phyloP scores from a whole-genome alignment of 1,140 invertebrate genomes.

The Drosophila kikkawai region DNA sequence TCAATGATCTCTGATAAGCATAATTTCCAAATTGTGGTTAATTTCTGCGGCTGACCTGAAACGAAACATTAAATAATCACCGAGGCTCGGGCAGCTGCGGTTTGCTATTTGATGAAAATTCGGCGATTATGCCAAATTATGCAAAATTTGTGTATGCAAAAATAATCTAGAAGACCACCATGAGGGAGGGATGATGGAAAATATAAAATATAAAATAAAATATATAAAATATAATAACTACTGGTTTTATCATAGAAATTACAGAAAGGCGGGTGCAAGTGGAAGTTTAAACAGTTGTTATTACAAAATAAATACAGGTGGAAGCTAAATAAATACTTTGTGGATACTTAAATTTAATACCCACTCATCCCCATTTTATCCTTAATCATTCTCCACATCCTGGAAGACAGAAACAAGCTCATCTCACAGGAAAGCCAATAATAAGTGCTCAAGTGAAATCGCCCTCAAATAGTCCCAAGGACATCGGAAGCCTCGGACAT shows the following conservation, averaged over 20 bases:
- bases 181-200: neutral
- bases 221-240: too few relatives aligned
- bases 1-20: conserved; percentile 42
- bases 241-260: neutral
- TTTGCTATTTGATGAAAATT: conserved; percentile 27
- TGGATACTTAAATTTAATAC: neutral
- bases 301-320: too few relatives aligned
- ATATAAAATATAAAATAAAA: too few relatives aligned
- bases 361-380: neutral
- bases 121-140: conserved; percentile 3
- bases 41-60: conserved; percentile 31
- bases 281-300: neutral
- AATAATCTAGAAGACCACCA: conserved; percentile 16
- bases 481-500: conserved; percentile 21
- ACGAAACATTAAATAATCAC: conserved; percentile 2
- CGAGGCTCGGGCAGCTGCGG: conserved; percentile 44
- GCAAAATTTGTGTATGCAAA: conserved; percentile 16
- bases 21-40: conserved; percentile 36
- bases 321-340: neutral
- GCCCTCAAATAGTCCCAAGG: conserved; percentile 28
- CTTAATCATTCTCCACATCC: neutral
- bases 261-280: neutral
- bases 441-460: conserved; percentile 50
- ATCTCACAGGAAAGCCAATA: conserved; percentile 49
- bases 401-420: too few relatives aligned